Evolutionary conservation across 2,888 invertebrate genomes (phyloP), one percentile per base, ranked within the genome.

Genomic region (Cremastinae sp.): DNA sequence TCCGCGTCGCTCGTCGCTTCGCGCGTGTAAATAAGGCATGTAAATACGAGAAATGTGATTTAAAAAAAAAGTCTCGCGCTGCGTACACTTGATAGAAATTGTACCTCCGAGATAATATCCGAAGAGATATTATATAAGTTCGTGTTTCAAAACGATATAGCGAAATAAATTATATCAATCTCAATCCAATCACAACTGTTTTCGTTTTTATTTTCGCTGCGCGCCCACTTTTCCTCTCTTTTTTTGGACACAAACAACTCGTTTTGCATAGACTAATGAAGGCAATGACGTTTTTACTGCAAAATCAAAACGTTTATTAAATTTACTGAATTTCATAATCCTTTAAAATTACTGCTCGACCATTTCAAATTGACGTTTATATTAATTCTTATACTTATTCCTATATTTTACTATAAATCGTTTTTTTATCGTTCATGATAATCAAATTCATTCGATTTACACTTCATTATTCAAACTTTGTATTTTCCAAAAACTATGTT

Each of bases 61-160:
- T 82, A 81, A 84, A 78, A 65, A 66, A 84, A 83, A 81, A 84
- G 81, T 82, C 3, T 22, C 51, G 12, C 51, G 10, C 20, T 79
- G 66, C 61, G 75, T 74, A 80, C 81, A 81, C 84, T 79, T 75
- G 81, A 79, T 84, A 85, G 82, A 81, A 84, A 28, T 83, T 83
- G 84, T 85, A 86, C 82, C 49, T 58, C 56, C 61, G 68, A 64
- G 73, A 66, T 72, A 72, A 82, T 78, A 83, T 84, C 82, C 81
- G 82, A 70, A 74, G 82, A 81, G 82, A 84, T 83, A 85, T 83
- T 65, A 65, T 28, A 38, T 85, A 85, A 84, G 85, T 86, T 87
- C 87, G 87, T 87, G 87, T 88, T 88, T 83, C 84, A 86, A 78
- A 74, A 85, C 86, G 86, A 87, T 86, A 86, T 86, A 88, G 86